Evolutionary conservation across 1,140 invertebrate genomes (phyloP).

Genomic region (Procambarus virginalis): DNA sequence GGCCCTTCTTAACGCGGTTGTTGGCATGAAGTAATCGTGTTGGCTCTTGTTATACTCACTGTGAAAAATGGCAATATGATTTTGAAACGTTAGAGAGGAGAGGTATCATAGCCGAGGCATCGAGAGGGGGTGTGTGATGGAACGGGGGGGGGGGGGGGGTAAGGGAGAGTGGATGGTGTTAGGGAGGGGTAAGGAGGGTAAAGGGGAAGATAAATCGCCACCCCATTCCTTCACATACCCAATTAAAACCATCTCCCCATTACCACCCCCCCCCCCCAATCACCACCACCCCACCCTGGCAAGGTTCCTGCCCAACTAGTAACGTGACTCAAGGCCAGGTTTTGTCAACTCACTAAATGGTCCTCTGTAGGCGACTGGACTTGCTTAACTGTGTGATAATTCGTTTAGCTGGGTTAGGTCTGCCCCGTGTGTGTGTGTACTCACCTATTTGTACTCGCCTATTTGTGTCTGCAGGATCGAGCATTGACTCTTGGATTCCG

Average conservation of each 20-base stretch:
- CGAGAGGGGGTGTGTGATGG: not conserved
- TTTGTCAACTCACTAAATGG: not conserved
- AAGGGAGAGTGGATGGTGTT: not conserved
- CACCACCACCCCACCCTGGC: not conserved
- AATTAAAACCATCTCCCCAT: too few relatives aligned
- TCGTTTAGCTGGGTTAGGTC: not conserved
- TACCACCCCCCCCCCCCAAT: not conserved
- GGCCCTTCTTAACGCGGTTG: conserved; percentile 51
- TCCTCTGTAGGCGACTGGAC: not conserved
- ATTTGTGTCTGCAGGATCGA: too few relatives aligned
- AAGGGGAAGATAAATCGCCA: too few relatives aligned
- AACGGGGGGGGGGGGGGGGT: not conserved
- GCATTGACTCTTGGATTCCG: too few relatives aligned
- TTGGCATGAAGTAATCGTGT: conserved; percentile 57
- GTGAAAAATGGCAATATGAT: conserved; percentile 45
- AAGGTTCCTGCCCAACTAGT: not conserved
- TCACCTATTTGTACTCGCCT: too few relatives aligned
- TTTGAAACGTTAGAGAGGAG: conserved; percentile 9
- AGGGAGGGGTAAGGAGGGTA: not conserved
- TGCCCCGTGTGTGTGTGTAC: too few relatives aligned
- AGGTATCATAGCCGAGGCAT: conserved; percentile 16
- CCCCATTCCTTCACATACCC: too few relatives aligned
- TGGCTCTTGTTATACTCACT: conserved; percentile 59
- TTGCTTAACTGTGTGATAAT: not conserved
- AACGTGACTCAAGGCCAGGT: not conserved